Base-by-base conservation (phyloP, 1,140 invertebrate genomes). In the Nasonia longicornis region DNA sequence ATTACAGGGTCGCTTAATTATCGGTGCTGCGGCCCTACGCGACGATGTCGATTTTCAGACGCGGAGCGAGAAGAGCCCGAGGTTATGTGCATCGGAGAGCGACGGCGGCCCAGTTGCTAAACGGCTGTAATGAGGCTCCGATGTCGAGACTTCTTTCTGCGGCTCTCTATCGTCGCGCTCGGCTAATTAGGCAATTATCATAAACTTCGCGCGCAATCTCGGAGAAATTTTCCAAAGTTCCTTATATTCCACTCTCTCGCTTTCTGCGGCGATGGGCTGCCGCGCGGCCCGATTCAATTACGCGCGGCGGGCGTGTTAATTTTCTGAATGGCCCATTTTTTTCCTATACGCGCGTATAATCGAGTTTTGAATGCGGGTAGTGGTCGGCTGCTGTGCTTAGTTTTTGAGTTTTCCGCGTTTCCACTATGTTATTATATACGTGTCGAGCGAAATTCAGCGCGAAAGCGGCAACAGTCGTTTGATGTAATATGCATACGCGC, bases 131-230 rank as follows among this genome's bases (percentile, higher is more conserved):
- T 35, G 67, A 70, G 76, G 26, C 63, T 26, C n/a, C n/a, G 11
- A 58, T 58, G 52, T 64, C 74, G 16, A 11, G 12, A 35, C n/a
- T 42, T 11, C 35, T 31, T 76, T 22, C 11, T 26, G 26, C 22
- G 26, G 3, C 64, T 67, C 64, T 67, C 38, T 42, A 42, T 42
- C 38, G 38, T 42, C 64, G 52, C 16, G 52, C 52, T 38, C 16
- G n/a, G 20, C 42, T 78, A 78, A 78, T 78, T 78, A 69, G 75
- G 35, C 38, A 69, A 67, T 77, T 48, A 77, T 48, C 35, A 69
- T 77, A 77, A 77, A 77, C 69, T 58, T 29, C 12, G 45, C 45
- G 22, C 71, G 10, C 31, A 35, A 74, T 58, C 48, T 26, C 48
- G 16, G 64, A 58, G 48, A 74, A 74, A 58, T 52, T 74, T 58